Evolutionary conservation across 2,888 invertebrate genomes (phyloP).

Genomic region (Imbricaverruca yamaguchii): DNA sequence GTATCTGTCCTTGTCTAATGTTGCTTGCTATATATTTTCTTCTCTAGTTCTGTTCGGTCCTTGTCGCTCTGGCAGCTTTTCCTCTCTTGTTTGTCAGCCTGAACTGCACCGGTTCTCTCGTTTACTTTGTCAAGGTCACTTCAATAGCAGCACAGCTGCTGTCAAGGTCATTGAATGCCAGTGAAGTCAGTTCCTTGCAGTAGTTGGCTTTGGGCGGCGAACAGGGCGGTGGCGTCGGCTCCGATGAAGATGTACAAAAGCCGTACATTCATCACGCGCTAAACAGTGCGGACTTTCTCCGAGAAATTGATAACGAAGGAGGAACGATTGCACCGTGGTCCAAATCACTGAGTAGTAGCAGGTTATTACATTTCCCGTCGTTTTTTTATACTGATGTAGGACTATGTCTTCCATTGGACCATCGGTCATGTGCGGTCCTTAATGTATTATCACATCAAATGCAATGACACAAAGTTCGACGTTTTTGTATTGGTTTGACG

Average conservation of each 20-base stretch:
- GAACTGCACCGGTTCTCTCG: background rate
- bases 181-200: constrained; percentile 6
- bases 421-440: too few species aligned
- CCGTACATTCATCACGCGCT: too few species aligned
- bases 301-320: too few species aligned
- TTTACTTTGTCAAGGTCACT: background rate
- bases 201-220: constrained; percentile 10
- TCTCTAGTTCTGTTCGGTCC: background rate
- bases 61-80: background rate
- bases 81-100: constrained; percentile 3
- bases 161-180: background rate
- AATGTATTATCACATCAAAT: too few species aligned
- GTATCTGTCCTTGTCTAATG: constrained; percentile 16
- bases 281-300: too few species aligned
- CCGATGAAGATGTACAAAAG: background rate
- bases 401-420: too few species aligned
- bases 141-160: background rate
- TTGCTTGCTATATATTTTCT: constrained; percentile 15
- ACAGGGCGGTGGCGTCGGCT: background rate
- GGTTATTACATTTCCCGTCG: too few species aligned
- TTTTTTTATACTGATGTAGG: too few species aligned
- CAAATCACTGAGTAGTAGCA: too few species aligned
- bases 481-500: too few species aligned
- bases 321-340: too few species aligned
- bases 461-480: too few species aligned